Conservation (phyloP, 2,113 vertebrate genomes). For the Struthidea cinerea region DNA sequence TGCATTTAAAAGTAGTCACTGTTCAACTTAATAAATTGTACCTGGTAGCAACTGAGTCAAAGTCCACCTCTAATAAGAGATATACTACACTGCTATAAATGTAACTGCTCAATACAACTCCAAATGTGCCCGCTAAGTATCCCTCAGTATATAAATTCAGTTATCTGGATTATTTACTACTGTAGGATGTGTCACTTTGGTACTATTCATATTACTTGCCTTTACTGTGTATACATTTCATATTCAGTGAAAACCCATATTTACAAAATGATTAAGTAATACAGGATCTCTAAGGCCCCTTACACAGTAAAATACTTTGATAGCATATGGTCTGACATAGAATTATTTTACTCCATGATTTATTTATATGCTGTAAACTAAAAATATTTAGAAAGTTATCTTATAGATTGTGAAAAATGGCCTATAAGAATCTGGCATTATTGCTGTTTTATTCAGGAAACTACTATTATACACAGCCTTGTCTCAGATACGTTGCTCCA, state of each 20-base stretch:
- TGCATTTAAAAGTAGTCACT: neutral
- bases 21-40: neutral
- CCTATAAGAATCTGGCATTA: neutral
- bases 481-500: neutral
- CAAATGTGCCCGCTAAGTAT: neutral
- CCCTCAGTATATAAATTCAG: neutral
- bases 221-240: neutral
- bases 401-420: neutral
- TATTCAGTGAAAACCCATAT: neutral
- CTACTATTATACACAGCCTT: neutral
- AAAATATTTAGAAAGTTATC: slow-evolving; percentile 12
- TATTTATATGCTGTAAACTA: neutral
- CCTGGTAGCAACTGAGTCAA: neutral
- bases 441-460: neutral
- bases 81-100: neutral
- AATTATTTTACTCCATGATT: neutral
- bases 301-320: neutral
- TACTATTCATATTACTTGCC: neutral
- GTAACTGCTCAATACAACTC: neutral
- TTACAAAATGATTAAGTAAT: neutral
- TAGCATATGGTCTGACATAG: neutral
- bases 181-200: neutral
- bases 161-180: neutral
- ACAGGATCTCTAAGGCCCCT: neutral
- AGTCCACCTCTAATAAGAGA: neutral